A percentile compares a stretch with the other conserved stretches of the same genome.
phyloP scores from a whole-genome alignment of 2,797 vertebrate species.

The Cossypha niveicapilla region DNA sequence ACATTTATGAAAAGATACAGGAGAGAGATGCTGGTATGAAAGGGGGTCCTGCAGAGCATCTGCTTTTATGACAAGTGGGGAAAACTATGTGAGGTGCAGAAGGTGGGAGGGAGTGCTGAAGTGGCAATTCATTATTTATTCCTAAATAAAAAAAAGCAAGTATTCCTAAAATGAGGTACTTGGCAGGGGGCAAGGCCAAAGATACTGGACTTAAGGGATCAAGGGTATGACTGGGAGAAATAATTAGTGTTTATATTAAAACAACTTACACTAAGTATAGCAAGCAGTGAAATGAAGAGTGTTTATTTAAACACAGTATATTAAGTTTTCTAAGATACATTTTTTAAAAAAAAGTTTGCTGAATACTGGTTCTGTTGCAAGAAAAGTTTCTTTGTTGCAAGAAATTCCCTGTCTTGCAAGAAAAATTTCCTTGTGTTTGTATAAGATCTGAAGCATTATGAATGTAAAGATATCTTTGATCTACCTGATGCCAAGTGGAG shows the following conservation, averaged over 20 bases:
- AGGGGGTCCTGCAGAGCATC: not conserved
- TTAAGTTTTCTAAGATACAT: not conserved
- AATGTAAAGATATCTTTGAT: not conserved
- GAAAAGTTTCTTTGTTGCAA: not conserved
- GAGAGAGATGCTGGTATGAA: not conserved
- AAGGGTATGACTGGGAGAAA: not conserved
- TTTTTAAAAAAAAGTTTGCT: accelerated
- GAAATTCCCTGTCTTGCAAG: not conserved
- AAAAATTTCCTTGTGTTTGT: not conserved
- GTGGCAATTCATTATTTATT: not conserved
- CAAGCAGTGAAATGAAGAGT: not conserved
- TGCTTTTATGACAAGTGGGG: not conserved
- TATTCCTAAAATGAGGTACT: not conserved
- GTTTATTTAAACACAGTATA: not conserved
- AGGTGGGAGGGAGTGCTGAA: not conserved
- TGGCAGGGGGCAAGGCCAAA: not conserved
- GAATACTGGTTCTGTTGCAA: not conserved
- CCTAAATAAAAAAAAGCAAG: not conserved
- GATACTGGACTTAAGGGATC: not conserved
- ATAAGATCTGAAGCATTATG: not conserved
- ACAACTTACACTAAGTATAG: not conserved
- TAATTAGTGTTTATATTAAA: not conserved
- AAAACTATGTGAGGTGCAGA: not conserved
- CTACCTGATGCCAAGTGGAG: not conserved
- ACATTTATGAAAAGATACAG: not conserved